Evolutionary conservation across 2,113 vertebrate species (phyloP).

Genomic region (Promerops cafer): DNA sequence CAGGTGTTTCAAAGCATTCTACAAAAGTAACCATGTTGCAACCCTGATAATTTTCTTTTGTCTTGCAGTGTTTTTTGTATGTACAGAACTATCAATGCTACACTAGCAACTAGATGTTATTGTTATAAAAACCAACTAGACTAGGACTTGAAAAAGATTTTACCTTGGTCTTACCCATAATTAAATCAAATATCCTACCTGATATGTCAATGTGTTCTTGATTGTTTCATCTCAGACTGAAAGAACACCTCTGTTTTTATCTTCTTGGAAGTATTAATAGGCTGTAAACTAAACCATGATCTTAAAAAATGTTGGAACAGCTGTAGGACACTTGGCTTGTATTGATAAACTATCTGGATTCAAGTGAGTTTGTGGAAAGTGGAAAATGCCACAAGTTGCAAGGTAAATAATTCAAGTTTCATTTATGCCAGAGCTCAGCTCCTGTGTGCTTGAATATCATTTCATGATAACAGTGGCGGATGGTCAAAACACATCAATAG

Average conservation of each 20-base stretch:
- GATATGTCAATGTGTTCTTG: not conserved
- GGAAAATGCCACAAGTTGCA: not conserved
- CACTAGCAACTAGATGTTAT: not conserved
- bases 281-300: not conserved
- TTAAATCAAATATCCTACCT: not conserved
- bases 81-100: not conserved
- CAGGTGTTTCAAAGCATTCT: not conserved
- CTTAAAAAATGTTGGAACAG: not conserved
- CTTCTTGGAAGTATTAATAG: not conserved
- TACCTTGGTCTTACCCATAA: not conserved
- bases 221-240: not conserved
- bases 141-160: not conserved
- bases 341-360: not conserved
- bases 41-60: not conserved
- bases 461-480: not conserved
- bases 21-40: not conserved
- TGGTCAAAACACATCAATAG: not conserved
- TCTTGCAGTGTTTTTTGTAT: not conserved
- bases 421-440: not conserved
- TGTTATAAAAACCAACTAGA: not conserved
- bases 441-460: not conserved
- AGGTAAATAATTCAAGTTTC: not conserved
- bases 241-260: not conserved
- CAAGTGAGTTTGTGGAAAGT: not conserved
- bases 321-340: not conserved